Base-by-base conservation (phyloP, 2,113 vertebrate genomes). In the Podocnemis expansa region DNA sequence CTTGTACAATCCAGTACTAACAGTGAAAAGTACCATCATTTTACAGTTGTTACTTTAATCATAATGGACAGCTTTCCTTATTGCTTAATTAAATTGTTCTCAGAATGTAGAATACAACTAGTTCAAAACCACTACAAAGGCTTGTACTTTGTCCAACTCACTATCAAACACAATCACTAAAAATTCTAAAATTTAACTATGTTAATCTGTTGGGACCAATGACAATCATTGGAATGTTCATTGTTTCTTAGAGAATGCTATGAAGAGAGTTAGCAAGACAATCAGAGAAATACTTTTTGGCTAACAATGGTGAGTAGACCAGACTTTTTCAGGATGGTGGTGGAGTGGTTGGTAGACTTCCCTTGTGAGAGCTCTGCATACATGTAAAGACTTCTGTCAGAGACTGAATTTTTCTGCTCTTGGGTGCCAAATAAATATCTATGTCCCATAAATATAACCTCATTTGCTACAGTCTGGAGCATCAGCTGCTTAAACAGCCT, bases 251-350 rank as follows among this genome's bases (percentile, higher is more conserved):
- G 31, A 76, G 2, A 76, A 6, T n/a, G 7, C 13, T 67, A 75
- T 6, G 56, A 0, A 3, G 52, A 83, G 11, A 4, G 1, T 76
- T 19, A 89, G 31, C 47, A 80, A 93, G n/a, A 55, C 41, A 94
- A 21, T 76, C 73, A 86, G 38, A 54, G 31, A 89, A 12, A 56
- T 1, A 4, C 63, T 41, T 88, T 47, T 27, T 78, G 76, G 10
- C 6, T 82, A 93, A 82, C 38, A 84, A 11, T 9, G 79, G 83
- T 11, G 31, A 21, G 80, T 88, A 67, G 47, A 47, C 19, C 90
- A 63, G 11, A 38, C 4, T 2, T 1, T 34, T 55, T 88, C 84
- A 70, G 0, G 0, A 9, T 24, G 79, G 14, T 89, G 29, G 2
- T 4, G 14, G 75, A 91, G 89, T 83, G 8, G 17, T 31, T 38